Evolutionary conservation across 2,888 invertebrate genomes (phyloP).

Genomic region (Acronicta psi): DNA sequence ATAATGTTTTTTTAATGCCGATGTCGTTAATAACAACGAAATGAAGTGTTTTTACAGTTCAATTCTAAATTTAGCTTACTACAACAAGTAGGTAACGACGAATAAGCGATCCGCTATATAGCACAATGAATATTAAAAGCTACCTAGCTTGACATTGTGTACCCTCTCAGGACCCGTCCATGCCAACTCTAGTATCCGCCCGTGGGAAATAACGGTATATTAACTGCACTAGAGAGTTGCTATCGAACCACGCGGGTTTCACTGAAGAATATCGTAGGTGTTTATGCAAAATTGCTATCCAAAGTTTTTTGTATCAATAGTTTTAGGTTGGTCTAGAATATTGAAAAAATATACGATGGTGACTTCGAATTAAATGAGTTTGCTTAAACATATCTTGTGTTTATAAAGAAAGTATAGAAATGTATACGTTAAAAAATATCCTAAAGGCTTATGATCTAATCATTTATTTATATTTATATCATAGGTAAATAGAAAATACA

Average conservation of each 20-base stretch:
- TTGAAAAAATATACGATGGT: neutral
- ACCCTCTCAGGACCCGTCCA: conserved; percentile 10
- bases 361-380: neutral
- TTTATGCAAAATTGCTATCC: neutral
- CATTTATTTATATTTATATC: no score
- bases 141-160: conserved; percentile 12
- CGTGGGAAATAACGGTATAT: conserved; percentile 22
- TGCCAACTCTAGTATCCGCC: conserved; percentile 16
- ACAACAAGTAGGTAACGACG: neutral
- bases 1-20: no score
- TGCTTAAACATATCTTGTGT: no score
- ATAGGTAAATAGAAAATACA: no score
- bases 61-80: no score
- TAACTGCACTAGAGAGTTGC: conserved; percentile 11
- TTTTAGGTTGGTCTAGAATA: neutral
- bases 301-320: neutral
- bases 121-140: conserved; percentile 1
- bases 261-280: conserved; percentile 1
- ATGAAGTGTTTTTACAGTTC: no score
- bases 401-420: no score
- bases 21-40: no score
- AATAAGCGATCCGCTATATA: neutral
- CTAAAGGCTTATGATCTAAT: no score
- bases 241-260: neutral
- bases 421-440: no score